These are phyloP conservation scores for Pogonus chalceus DNA, from an alignment of 1,140 invertebrate species.

Conservation along the genomic window DNA sequence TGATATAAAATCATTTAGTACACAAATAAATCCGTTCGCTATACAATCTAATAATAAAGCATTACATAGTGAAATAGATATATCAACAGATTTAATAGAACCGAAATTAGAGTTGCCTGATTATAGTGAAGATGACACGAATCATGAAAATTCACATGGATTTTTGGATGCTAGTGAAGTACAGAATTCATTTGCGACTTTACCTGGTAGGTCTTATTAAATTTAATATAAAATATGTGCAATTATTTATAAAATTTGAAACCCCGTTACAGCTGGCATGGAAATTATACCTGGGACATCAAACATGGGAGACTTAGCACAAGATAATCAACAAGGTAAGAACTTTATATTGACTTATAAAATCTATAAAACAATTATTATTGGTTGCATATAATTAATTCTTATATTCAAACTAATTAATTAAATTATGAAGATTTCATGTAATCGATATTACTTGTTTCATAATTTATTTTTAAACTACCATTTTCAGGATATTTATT, in stretches of 20 bases:
- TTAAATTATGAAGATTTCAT: too few relatives aligned
- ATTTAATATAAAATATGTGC: too few relatives aligned
- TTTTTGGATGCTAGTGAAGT: not conserved
- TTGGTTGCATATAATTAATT: too few relatives aligned
- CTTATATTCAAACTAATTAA: too few relatives aligned
- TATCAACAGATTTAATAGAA: constrained; percentile 20
- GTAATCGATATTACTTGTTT: too few relatives aligned
- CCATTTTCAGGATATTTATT: too few relatives aligned
- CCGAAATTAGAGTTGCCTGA: constrained; percentile 49
- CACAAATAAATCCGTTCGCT: constrained; percentile 23
- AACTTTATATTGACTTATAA: too few relatives aligned
- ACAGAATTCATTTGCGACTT: not conserved
- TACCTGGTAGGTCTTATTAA: not conserved
- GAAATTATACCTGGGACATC: constrained; percentile 27
- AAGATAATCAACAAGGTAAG: constrained; percentile 21
- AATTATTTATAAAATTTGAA: too few relatives aligned
- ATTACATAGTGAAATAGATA: constrained; percentile 11
- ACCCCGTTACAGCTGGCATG: constrained; percentile 28
- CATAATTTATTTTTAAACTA: too few relatives aligned
- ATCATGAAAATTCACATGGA: constrained; percentile 8
- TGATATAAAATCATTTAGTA: not conserved
- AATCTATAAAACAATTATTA: too few relatives aligned
- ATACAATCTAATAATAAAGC: constrained; percentile 18
- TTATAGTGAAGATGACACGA: constrained; percentile 42
- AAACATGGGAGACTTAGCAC: constrained; percentile 18